Evolutionary conservation across 2,888 invertebrate genomes (phyloP).

Genomic region (Monopis laevigella): DNA sequence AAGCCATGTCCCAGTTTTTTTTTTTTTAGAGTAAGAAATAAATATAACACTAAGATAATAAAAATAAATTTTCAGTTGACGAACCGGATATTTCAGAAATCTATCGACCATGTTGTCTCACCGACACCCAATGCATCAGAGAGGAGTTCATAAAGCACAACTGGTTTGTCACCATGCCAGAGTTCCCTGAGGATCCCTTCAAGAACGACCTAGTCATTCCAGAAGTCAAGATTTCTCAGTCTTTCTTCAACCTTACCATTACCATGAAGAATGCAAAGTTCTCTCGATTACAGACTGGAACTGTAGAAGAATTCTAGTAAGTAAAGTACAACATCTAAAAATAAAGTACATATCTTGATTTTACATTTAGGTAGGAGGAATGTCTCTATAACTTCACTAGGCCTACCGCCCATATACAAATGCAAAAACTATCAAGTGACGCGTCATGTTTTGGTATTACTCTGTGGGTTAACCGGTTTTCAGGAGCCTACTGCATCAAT

Average conservation of each 20-base stretch:
- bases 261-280: background rate
- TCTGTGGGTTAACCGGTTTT: too few relatives aligned
- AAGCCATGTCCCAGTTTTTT: too few relatives aligned
- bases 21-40: too few relatives aligned
- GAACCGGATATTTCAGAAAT: slow-evolving; percentile 4
- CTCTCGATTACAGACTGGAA: background rate
- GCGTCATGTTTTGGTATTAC: too few relatives aligned
- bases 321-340: too few relatives aligned
- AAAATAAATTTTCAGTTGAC: background rate
- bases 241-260: slow-evolving; percentile 1
- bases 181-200: background rate
- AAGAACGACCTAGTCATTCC: background rate
- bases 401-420: too few relatives aligned
- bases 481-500: too few relatives aligned
- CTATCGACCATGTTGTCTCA: slow-evolving; percentile 4
- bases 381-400: too few relatives aligned
- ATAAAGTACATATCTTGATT: too few relatives aligned
- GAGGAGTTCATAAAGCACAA: slow-evolving; percentile 4
- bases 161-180: background rate
- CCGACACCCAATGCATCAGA: slow-evolving; percentile 4
- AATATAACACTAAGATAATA: too few relatives aligned
- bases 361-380: too few relatives aligned
- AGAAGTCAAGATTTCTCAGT: background rate
- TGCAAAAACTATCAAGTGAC: too few relatives aligned
- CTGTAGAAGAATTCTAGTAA: slow-evolving; percentile 5